Evolutionary conservation across 2,113 vertebrate species (phyloP).

Genomic region (Dinomys branickii): DNA sequence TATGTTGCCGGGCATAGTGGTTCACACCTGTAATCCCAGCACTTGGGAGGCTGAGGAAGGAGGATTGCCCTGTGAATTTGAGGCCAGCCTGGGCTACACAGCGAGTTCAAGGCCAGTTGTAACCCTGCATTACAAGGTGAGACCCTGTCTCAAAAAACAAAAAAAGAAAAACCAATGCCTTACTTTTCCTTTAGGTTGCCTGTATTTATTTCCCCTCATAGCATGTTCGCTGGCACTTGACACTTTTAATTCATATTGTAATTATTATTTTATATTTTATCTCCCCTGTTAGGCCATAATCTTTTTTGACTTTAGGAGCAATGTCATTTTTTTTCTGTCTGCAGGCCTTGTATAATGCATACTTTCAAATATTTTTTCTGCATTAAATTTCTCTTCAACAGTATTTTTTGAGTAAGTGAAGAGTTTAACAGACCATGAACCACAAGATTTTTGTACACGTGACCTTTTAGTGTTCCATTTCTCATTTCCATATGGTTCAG

Average conservation of each 20-base stretch:
- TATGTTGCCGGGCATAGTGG: not conserved
- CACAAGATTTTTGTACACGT: slow-evolving; percentile 5
- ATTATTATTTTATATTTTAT: slow-evolving; percentile 11
- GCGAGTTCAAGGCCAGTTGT: not conserved
- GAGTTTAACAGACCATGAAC: slow-evolving; percentile 33
- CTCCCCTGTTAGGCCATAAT: not conserved
- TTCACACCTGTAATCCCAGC: not conserved
- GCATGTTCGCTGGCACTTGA: not conserved
- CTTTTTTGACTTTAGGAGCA: not conserved
- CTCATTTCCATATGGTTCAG: slow-evolving; percentile 16
- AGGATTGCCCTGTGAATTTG: not conserved
- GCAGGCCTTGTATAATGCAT: not conserved
- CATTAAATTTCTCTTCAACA: slow-evolving; percentile 42
- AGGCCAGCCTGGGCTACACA: not conserved
- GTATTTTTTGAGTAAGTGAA: slow-evolving; percentile 45
- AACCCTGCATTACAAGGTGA: not conserved
- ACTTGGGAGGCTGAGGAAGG: not conserved
- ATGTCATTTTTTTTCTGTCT: not conserved
- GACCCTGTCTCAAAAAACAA: not conserved
- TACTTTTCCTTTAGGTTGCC: not conserved
- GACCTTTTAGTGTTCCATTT: slow-evolving; percentile 23
- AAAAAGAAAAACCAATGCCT: not conserved
- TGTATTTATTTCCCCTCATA: not conserved
- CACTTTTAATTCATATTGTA: not conserved
- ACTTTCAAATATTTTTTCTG: slow-evolving; percentile 38